phyloP scores from a whole-genome alignment of 2,113 vertebrate genomes.

The Rana temporaria region DNA sequence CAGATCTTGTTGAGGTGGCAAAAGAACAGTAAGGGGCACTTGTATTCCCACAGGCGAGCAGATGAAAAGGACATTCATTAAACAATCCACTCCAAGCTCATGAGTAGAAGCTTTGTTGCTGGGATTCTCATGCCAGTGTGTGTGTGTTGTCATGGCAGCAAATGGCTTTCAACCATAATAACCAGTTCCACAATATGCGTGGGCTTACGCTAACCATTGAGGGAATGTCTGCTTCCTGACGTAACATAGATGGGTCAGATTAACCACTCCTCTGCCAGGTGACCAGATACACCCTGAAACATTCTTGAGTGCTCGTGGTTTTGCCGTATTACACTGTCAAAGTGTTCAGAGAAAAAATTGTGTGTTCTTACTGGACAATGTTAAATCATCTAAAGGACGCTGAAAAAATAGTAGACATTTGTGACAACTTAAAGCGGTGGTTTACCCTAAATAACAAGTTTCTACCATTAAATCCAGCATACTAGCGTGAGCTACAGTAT shows the following conservation, averaged over 20 bases:
- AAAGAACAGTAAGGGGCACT: conserved; percentile 21
- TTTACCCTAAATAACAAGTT: too few species aligned
- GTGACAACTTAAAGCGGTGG: too few species aligned
- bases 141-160: conserved; percentile 22
- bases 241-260: background rate
- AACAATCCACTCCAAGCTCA: background rate
- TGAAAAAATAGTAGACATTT: too few species aligned
- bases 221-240: conserved; percentile 33
- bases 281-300: background rate
- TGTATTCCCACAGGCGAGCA: background rate
- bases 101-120: conserved; percentile 28
- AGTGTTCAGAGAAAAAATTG: too few species aligned
- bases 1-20: conserved; percentile 33
- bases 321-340: background rate
- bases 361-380: too few species aligned
- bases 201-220: conserved; percentile 28
- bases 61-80: conserved; percentile 38
- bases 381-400: too few species aligned
- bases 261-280: conserved; percentile 26
- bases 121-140: conserved; percentile 12
- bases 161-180: conserved; percentile 30
- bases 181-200: conserved; percentile 26
- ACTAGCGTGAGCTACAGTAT: too few species aligned
- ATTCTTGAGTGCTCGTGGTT: background rate
- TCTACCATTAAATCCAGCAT: too few species aligned